Base-by-base conservation (phyloP, 1,140 invertebrate genomes). In the Leguminivora glycinivorella region DNA sequence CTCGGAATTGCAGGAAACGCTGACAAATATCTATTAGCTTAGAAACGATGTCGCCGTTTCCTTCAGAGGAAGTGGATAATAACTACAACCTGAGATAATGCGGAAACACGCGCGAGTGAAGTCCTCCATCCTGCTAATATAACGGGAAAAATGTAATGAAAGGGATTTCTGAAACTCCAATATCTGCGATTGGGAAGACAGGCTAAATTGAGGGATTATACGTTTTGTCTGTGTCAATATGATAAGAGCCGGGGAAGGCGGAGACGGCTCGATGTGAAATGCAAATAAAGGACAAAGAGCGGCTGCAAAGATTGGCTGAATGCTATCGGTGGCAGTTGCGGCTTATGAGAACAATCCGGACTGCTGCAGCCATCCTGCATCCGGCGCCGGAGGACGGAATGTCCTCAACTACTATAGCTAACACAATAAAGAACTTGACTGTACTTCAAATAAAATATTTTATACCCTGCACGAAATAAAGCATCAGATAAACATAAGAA, bases 221-320 rank as follows among this genome's bases (percentile, higher is more conserved):
- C 74, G 70, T 76, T 76, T 77, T 72, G 79, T 81, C 83, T 86
- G 85, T 80, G 83, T 84, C 83, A 87, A 88, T 85, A 85, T 78
- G 88, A 90, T 90, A 89, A 89, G 83, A 80, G 75, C 83, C 75
- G 79, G 73, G 79, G 84, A 85, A 83, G 80, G 80, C 67, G 79
- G 72, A 70, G 75, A 68, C 72, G 78, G 84, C 68, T 75, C 73
- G 77, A 80, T 78, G 77, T 84, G 84, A 85, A 88, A 85, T 82
- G 82, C 80, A 83, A 85, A 88, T 83, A 83, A 78, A 77, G 80
- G 73, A 85, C 84, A 87, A 83, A 85, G 75, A 78, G 77, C 75
- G 70, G 73, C 69, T 69, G 68, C 69, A 72, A 76, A 83, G 79
- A 83, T 83, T 83, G 81, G 78, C 80, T 79, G 77, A 75, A 82